phyloP scores from a whole-genome alignment of 2,113 vertebrate genomes.

The Oncorhynchus gorbuscha region DNA sequence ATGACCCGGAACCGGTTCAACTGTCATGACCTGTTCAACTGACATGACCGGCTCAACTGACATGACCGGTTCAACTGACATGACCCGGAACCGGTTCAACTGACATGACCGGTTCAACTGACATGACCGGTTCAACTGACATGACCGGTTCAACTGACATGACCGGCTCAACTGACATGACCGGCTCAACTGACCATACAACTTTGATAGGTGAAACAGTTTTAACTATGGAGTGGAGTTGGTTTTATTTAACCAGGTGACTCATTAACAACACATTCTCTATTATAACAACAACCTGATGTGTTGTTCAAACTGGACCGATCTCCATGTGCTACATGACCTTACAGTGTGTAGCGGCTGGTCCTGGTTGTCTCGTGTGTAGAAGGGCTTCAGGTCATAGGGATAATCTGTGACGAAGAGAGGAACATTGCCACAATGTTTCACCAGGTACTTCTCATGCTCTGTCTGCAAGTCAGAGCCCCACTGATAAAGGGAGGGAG shows the following conservation, averaged over 20 bases:
- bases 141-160: no score
- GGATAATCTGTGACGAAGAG: slow-evolving; percentile 94
- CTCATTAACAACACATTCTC: no score
- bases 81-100: background rate
- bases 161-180: no score
- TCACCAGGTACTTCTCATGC: slow-evolving; percentile 92
- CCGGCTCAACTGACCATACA: background rate
- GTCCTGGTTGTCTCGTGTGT: slow-evolving; percentile 90
- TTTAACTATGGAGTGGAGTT: no score
- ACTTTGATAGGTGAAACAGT: background rate
- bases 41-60: no score
- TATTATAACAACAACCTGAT: no score
- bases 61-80: background rate
- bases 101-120: no score
- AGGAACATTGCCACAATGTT: slow-evolving; percentile 85
- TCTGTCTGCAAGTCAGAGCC: slow-evolving; percentile 90
- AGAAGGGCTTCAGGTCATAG: slow-evolving; percentile 91
- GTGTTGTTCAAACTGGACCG: background rate
- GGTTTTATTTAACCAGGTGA: no score
- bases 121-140: no score
- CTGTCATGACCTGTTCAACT: no score
- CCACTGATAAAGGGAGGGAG: slow-evolving; percentile 79
- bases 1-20: background rate
- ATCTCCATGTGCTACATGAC: background rate
- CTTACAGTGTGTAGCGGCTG: slow-evolving; percentile 83